Base-by-base conservation (phyloP, 2,888 invertebrate species). In the Chrysotoxum bicinctum region DNA sequence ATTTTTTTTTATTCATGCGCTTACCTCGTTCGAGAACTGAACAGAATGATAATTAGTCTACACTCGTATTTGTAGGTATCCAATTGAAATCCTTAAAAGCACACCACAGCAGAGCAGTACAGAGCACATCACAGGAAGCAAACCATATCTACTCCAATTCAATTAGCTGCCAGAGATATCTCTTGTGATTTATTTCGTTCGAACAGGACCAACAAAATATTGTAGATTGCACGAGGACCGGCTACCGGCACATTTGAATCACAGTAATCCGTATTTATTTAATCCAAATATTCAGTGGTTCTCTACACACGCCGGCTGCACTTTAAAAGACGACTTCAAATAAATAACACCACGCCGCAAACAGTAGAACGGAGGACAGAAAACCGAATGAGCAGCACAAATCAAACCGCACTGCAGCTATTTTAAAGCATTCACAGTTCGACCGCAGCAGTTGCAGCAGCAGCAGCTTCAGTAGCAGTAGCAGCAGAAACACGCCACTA, bases 331-430 rank as follows among this genome's bases (percentile, higher is more conserved):
- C 70, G 58, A 68, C 40, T 19, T 43, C 56, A 40, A 85, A 72
- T 56, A 68, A 56, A 68, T 40, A 69, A 60, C 66, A 62, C 68
- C 62, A 19, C 68, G 37, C 56, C 30, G 7, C n/a, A 73, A 48
- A 56, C 14, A 32, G 32, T 35, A 35, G 35, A 16, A 35, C 32
- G 35, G 48, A 76, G 45, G 70, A 32, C 23, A 68, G 45, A 45
- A 45, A 75, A 77, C 68, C 81, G 81, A 85, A 76, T 73, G 81
- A 81, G 56, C 76, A 76, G 69, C 69, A 81, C 54, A 80, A 77
- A 85, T 81, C 81, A 85, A 85, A 85, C 85, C 81, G 85, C 85
- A 85, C 81, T 85, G 85, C 85, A 85, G 85, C 85, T 80, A 81
- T 85, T 85, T 85, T 85, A 80, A 81, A 81, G 85, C 85, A 85